Base-by-base conservation (phyloP, 1,140 invertebrate genomes). In the Idris sp. region DNA sequence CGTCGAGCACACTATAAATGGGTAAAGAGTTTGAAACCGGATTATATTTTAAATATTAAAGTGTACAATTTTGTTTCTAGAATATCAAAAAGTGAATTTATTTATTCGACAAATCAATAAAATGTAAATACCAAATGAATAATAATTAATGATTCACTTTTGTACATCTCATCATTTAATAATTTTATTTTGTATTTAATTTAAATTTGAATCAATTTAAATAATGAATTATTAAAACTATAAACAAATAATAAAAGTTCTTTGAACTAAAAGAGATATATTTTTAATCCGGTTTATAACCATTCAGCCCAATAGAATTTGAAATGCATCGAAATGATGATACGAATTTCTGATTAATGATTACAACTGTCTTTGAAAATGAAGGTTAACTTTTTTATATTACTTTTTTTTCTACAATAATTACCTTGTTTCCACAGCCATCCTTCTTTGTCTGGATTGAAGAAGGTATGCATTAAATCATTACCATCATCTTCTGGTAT, bases 401-500 rank as follows among this genome's bases (percentile, higher is more conserved):
- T 33, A n/a, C n/a, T 30, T 9, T 31, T 48, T 15, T 33, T 28
- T 44, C 9, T 35, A 41, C 9, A 36, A 61, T 33, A 44, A 67
- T 85, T 92, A 89, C 96, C 97, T 91, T 99, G 97, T 87, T 99
- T 99, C 95, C 96, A 98, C 8, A 99, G 91, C 98, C 98, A 99
- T 30, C 98, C 98, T 87, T 99, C 98, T 86, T 98, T 97, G 86
- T 99, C 98, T 0, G 98, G 97, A 88, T 99, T 99, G 90, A 99
- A 99, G 90, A 99, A 99, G 22, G 97, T 99, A 87, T 99, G 96
- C 96, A 99, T 98, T 76, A 99, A 90, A 89, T 99, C 97, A 89
- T 99, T 98, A 26, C 97, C 97, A 89, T 99, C 97, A 87, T 99
- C 98, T 87, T 99, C 97, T 1, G 98, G 97, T 84, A 99, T 99